Percentiles rank a stretch among this genome's conserved stretches.
phyloP scores from a whole-genome alignment of 2,888 invertebrate species.

The Protonemura montana region DNA sequence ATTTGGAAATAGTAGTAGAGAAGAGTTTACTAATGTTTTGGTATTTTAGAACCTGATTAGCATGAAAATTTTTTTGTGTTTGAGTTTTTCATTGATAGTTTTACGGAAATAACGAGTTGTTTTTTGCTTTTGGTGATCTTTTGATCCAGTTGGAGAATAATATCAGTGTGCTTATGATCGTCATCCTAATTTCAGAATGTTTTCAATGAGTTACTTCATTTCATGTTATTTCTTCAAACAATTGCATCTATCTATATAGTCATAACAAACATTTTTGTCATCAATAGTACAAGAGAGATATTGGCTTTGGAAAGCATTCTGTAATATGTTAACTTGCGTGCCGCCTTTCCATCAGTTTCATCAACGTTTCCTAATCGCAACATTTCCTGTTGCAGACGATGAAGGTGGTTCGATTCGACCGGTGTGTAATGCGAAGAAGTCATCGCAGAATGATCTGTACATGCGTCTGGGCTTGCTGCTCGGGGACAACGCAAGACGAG shows the following conservation, averaged over 20 bases:
- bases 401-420: slow-evolving; percentile 76
- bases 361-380: not conserved
- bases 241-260: no score
- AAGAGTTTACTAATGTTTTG: not conserved
- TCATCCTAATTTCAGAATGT: no score
- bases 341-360: slow-evolving; percentile 47
- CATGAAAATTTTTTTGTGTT: not conserved
- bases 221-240: no score
- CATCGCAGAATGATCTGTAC: slow-evolving; percentile 80
- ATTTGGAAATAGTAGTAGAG: not conserved
- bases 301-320: no score
- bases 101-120: not conserved
- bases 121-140: not conserved
- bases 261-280: no score
- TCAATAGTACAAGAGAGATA: no score
- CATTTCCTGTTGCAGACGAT: slow-evolving; percentile 65
- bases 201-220: no score
- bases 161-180: no score
- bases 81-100: not conserved
- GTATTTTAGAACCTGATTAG: not conserved
- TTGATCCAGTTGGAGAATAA: no score
- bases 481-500: slow-evolving; percentile 71
- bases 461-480: slow-evolving; percentile 83
- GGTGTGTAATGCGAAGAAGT: slow-evolving; percentile 58
- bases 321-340: not conserved